Base-by-base conservation (phyloP, 2,797 vertebrate genomes). In the Thalassophryne amazonica region DNA sequence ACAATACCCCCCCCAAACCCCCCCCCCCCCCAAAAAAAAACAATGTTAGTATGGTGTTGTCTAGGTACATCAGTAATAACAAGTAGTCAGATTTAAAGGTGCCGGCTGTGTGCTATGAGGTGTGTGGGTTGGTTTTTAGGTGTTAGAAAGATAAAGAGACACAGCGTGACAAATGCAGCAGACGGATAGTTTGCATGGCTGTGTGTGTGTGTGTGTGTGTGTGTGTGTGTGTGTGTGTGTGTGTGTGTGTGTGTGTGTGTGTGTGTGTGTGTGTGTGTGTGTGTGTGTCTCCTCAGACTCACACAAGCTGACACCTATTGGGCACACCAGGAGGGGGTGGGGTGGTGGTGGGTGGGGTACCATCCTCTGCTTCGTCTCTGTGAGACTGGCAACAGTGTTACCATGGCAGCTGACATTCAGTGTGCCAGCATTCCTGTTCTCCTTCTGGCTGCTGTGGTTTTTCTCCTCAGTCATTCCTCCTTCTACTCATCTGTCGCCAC, bases 381-480 rank as follows among this genome's bases (percentile, higher is more conserved):
- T 39, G 62, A 28, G 45, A 51, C 71, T 79, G 77, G 78, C 77
- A 86, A 66, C 10, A 54, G 37, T 56, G 84, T 86, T 83, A 40
- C 87, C 81, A 85, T 84, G 83, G 77, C 66, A 67, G 62, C 80
- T 21, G 67, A 65, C 69, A 57, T 58, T 62, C 45, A 27, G 56
- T 6, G 37, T 45, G 51, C 56, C 73, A 69, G 63, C 71, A 65
- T 76, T 39, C 75, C 46, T 81, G 45, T 45, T 40, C 37, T 59
- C 59, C 34, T 33, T 16, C 59, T 43, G 63, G 36, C 62, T 33
- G 23, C 22, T 39, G 54, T 13, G 17, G 45, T 28, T 35, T 2
- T 46, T 33, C 50, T 41, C 50, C 43, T 40, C 52, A 38, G 27
- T 53, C 49, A 31, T 9, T 31, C 28, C 46, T 55, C 60, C 56